A percentile compares a stretch with the other conserved stretches of the same genome.
Evolutionary conservation across 2,113 vertebrate species (phyloP).

Genomic region (Emydura subglobosa): DNA sequence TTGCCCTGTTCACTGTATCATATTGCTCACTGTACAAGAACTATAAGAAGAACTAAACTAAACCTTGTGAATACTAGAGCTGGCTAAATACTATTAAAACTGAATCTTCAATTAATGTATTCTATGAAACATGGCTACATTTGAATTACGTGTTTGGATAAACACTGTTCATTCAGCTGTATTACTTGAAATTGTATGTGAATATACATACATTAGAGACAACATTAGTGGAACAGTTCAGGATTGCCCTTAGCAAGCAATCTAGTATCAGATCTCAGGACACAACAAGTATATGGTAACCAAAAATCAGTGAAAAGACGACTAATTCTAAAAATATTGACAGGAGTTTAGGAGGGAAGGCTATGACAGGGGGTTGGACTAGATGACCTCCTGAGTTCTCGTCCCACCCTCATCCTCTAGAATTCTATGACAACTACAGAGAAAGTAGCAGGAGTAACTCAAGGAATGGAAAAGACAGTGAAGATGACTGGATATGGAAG

Average conservation of each 20-base stretch:
- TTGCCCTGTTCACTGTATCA: not conserved
- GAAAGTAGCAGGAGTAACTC: no score
- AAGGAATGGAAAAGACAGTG: no score
- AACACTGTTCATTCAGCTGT: not conserved
- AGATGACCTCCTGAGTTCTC: no score
- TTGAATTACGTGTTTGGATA: conserved; percentile 41
- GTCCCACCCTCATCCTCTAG: no score
- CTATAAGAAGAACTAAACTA: not conserved
- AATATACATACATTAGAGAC: not conserved
- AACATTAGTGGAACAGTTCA: not conserved
- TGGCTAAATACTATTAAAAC: conserved; percentile 13
- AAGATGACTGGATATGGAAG: no score
- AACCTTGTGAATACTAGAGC: not conserved
- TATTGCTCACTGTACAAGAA: not conserved
- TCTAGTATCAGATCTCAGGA: not conserved
- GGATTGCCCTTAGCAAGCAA: not conserved
- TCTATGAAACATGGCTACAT: not conserved
- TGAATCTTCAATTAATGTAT: not conserved
- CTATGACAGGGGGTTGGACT: no score
- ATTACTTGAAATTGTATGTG: not conserved
- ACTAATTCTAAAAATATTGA: no score
- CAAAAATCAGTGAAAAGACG: not conserved
- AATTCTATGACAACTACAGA: no score
- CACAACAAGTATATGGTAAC: not conserved
- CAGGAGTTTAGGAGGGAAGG: no score